Evolutionary conservation across 1,140 invertebrate genomes (phyloP), one percentile per base, ranked within the genome.

Genomic region (Rhyacophila brunnea): DNA sequence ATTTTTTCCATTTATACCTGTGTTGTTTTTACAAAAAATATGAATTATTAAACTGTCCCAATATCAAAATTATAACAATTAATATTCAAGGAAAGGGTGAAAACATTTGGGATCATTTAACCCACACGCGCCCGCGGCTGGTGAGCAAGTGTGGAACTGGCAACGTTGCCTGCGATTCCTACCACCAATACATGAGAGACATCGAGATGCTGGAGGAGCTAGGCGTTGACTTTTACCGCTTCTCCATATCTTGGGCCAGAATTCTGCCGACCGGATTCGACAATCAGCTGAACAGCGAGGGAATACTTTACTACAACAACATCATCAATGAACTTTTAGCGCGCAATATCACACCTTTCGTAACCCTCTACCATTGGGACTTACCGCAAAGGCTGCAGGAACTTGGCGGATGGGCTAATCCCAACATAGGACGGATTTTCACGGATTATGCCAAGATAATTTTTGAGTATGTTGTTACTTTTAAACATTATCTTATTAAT

Each of bases 181-280:
- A 80, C 53, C 64, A 82, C 51, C 74, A 76, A 51, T 79, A 75
- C 54, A 70, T 74, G 59, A 71, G 79, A 58, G 82, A 84, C 59
- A 62, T 83, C 7, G 58, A 69, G 40, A 44, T 79, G 28, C 19
- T 82, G 3, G 78, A 79, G 54, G 52, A 71, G n/a, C 57, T 82
- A 0, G 75, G 74, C n/a, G 79, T 86, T 68, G 48, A 77, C 14
- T 67, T 70, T 49, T 86, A 85, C 52, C 71, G 84, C 6, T 85
- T 87, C 67, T 87, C 85, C 0, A 66, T 87, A 42, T 80, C 81
- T 15, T 87, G 85, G 85, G 6, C 81, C 1, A 65, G 85, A 47
- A 74, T 87, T 3, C 65, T 85, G 1, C 83, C 84, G 6, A 75
- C 67, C 11, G 85, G 84, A 36, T 79, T 72, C 44, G 4, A 69